These are phyloP conservation scores for Tragelaphus strepsiceros DNA, from an alignment of 2,113 vertebrate species.

Conservation along the genomic window DNA sequence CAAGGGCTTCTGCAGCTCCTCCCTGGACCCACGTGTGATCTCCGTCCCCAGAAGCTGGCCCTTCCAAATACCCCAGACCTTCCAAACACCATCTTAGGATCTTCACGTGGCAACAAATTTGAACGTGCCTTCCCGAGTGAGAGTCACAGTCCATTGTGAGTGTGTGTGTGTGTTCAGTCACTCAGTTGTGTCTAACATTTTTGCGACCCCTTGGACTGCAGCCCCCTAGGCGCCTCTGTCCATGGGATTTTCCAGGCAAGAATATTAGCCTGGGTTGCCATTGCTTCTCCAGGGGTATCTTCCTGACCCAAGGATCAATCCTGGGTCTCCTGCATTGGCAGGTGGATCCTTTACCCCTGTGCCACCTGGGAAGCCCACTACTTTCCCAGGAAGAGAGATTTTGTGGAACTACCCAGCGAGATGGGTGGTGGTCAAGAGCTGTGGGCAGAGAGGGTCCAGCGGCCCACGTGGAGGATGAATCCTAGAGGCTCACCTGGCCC, in stretches of 20 bases:
- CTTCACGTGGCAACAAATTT: rapidly evolving
- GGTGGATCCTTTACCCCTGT: background rate
- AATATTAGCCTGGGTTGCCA: background rate
- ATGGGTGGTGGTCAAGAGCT: background rate
- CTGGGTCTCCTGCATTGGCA: background rate
- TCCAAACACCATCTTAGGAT: background rate
- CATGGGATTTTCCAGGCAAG: background rate
- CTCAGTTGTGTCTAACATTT: background rate
- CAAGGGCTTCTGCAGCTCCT: background rate
- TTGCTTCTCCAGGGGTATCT: rapidly evolving
- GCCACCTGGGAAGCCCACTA: background rate
- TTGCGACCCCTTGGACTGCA: background rate
- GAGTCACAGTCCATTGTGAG: rapidly evolving
- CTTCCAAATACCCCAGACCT: background rate
- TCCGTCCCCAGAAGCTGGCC: background rate
- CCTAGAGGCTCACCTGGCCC: background rate
- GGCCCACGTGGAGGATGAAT: rapidly evolving
- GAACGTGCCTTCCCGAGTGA: rapidly evolving
- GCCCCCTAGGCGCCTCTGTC: background rate
- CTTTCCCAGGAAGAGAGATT: background rate
- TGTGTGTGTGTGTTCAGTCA: background rate
- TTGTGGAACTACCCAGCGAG: background rate
- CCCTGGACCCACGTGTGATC: rapidly evolving
- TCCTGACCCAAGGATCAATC: background rate
- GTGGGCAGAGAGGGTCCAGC: rapidly evolving